Conservation (phyloP, 1,140 invertebrate species). For the Brachionus plicatilis region DNA sequence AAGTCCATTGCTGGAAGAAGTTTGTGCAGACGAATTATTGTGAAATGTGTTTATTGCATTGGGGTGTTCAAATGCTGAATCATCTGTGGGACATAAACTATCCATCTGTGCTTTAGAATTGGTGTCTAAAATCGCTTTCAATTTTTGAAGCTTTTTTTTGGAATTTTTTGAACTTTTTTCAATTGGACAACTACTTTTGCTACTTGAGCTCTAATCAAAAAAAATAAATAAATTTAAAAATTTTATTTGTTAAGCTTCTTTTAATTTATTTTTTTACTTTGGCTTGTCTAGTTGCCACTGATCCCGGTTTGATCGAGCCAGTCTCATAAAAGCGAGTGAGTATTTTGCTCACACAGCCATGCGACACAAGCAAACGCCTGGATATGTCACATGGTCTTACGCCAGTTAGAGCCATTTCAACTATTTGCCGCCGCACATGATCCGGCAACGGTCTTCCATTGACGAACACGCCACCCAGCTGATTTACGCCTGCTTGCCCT, state of each 20-base stretch:
- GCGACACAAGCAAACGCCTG: conserved; percentile 83
- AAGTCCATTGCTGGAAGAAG: background rate
- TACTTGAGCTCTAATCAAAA: background rate
- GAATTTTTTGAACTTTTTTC: background rate
- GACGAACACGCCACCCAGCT: conserved; percentile 89
- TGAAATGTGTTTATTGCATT: background rate
- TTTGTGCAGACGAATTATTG: background rate
- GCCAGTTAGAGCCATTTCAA: conserved; percentile 77
- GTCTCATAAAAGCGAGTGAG: conserved; percentile 91
- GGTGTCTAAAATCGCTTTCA: background rate
- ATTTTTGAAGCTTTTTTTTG: conserved; percentile 1
- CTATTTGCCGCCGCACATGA: conserved; percentile 83
- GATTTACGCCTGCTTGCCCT: conserved; percentile 66
- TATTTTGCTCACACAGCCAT: conserved; percentile 94
- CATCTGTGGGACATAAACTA: background rate
- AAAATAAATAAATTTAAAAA: too few species aligned
- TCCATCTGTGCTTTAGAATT: background rate
- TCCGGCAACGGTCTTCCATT: conserved; percentile 88
- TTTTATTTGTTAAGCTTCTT: background rate
- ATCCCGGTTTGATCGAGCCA: conserved; percentile 78
- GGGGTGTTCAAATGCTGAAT: background rate
- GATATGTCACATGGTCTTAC: conserved; percentile 93
- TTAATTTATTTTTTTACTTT: background rate
- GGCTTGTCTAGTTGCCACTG: conserved; percentile 75
- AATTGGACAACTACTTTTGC: background rate